Base-by-base conservation (phyloP, 2,113 vertebrate genomes). In the Polypterus senegalus region DNA sequence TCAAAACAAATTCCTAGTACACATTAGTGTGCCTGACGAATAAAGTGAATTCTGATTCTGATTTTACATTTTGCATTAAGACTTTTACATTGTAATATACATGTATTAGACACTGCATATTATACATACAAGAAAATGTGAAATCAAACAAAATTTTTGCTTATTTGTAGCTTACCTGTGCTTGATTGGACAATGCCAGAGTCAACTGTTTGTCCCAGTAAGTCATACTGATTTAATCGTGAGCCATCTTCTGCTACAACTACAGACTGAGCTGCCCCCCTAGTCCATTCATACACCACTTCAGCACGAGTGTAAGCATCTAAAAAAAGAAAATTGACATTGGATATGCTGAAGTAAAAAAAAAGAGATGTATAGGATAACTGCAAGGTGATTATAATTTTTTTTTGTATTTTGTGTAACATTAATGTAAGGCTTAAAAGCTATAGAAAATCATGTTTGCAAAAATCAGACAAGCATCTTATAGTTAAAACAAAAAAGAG, bases 201-300 rank as follows among this genome's bases (percentile, higher is more conserved):
- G 61, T 94, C 92, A 65, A 99, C 96, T 4, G 84, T 88, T 83
- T 97, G 96, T 47, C 96, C 94, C 70, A 99, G 89, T 62, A 99
- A 85, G 69, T 99, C 94, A 0, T 99, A 99, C 63, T 99, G 96
- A 77, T 98, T 99, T 70, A 99, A 72, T 10, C 94, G 88, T 58
- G 96, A 99, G 9, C 96, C 94, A 0, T 98, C 96, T 68, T 99
- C 94, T 46, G 94, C 96, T 64, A 99, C 96, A 52, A 97, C 94
- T 66, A 99, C 96, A 0, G 96, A 99, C 60, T 89, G 83, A 7
- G 90, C 89, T 4, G 94, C 92, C 47, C 93, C 94, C 67, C 90
- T 81, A 10, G 94, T 98, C 96, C 96, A 99, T 64, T 92, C 89
- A 2, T 98, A 99, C 45, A 96, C 91, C 55, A 99, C 96, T 72